Evolutionary conservation across 2,888 invertebrate species (phyloP), one percentile per base, ranked within the genome.

Genomic region (Cylindroiulus punctatus): DNA sequence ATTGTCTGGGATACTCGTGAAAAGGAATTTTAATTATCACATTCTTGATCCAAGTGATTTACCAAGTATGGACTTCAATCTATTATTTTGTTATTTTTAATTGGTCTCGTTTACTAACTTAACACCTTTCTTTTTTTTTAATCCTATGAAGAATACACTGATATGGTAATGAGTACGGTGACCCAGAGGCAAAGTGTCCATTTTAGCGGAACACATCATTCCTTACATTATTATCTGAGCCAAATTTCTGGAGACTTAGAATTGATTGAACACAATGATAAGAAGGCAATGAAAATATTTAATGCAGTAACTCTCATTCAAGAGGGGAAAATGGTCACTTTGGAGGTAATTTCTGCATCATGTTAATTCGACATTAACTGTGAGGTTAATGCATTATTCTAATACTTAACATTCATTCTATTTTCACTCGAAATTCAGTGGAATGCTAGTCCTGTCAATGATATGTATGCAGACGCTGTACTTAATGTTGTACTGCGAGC

Each of bases 401-500:
- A 26, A 10, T 14, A 26, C 44, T 40, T 82, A 22, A 44, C 40
- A 30, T 40, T 86, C 84, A 52, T 87, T 84, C 84, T 86, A 7
- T 87, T 30, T 47, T 84, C 10, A 19, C 14, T 22, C 4, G 2
- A 14, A 12, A 0, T 42, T 32, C 91, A 95, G 93, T 99, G 99
- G 99, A 93, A 94, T 82, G 97, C 98, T 10, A 96, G 95, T 90
- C 98, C 99, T 0, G 95, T 98, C 83, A 95, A 97, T 90, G 99
- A 99, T 91, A 98, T 99, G 97, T 99, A 95, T 91, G 98, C 99
- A 42, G 99, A 99, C 92, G 96, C 98, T 42, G 95, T 98, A 42
- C 93, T 98, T 86, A 96, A 96, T 0, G 97, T 95, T 81, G 93
- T 98, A 65, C 92, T 99, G 89, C 95, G 96, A 91, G 96, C 97